These are phyloP conservation scores for Clarias magur DNA, from an alignment of 2,113 vertebrate genomes.

Conservation along the genomic window DNA sequence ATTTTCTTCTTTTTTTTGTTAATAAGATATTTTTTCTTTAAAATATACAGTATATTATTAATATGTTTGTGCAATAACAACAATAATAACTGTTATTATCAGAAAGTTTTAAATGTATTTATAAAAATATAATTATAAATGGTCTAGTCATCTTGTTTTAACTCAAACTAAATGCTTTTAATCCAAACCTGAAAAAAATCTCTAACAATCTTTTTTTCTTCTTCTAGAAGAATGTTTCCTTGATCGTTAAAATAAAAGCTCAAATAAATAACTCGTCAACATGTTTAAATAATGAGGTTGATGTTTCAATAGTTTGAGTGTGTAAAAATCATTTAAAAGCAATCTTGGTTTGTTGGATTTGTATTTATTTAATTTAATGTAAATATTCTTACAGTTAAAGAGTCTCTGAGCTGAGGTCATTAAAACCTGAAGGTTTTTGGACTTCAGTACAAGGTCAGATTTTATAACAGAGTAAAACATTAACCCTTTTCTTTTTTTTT, in stretches of 20 bases:
- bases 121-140: neutral
- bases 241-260: neutral
- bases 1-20: neutral
- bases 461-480: constrained; percentile 11
- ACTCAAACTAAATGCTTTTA: neutral
- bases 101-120: neutral
- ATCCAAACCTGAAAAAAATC: neutral
- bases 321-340: neutral
- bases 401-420: neutral
- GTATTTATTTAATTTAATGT: neutral
- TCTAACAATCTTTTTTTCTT: neutral
- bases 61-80: neutral
- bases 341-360: neutral
- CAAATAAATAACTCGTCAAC: neutral
- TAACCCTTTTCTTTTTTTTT: neutral
- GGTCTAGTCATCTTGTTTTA: neutral
- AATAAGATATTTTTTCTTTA: neutral
- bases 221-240: neutral
- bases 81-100: neutral
- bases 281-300: neutral
- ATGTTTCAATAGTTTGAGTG: neutral
- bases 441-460: constrained; percentile 9
- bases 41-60: neutral
- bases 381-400: neutral
- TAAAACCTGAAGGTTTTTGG: neutral